Evolutionary conservation across 1,140 invertebrate species (phyloP).

Genomic region (Plutomurus gul): DNA sequence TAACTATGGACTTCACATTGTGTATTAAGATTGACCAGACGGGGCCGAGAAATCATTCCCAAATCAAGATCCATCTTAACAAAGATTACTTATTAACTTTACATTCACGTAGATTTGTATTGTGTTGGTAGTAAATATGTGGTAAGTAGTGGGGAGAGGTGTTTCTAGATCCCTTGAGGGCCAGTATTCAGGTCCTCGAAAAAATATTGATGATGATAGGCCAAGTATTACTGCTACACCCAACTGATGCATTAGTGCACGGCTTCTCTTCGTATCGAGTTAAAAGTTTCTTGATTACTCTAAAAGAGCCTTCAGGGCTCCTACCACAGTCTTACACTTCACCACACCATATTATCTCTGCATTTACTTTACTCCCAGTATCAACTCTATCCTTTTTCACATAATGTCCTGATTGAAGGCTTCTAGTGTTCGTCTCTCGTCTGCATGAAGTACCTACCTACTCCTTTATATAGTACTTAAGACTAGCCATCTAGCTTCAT

Average conservation of each 20-base stretch:
- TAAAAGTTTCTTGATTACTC: constrained; percentile 10
- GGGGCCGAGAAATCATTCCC: neutral
- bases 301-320: constrained; percentile 11
- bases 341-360: no score
- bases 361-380: no score
- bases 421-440: constrained; percentile 10
- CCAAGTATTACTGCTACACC: neutral
- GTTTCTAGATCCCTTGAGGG: constrained; percentile 1
- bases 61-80: neutral
- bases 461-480: no score
- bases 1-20: no score
- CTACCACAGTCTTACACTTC: constrained; percentile 26
- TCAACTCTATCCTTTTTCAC: neutral
- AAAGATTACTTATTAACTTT: constrained; percentile 10
- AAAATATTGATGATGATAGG: constrained; percentile 17
- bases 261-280: neutral
- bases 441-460: neutral
- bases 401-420: constrained; percentile 16
- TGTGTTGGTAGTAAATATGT: neutral
- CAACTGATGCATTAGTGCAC: neutral
- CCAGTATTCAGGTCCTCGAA: neutral
- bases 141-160: neutral
- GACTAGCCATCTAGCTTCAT: no score
- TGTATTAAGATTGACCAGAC: neutral
- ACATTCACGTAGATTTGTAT: neutral